Evolutionary conservation across 2,888 invertebrate species (phyloP).

Genomic region (Clusia tigrina): DNA sequence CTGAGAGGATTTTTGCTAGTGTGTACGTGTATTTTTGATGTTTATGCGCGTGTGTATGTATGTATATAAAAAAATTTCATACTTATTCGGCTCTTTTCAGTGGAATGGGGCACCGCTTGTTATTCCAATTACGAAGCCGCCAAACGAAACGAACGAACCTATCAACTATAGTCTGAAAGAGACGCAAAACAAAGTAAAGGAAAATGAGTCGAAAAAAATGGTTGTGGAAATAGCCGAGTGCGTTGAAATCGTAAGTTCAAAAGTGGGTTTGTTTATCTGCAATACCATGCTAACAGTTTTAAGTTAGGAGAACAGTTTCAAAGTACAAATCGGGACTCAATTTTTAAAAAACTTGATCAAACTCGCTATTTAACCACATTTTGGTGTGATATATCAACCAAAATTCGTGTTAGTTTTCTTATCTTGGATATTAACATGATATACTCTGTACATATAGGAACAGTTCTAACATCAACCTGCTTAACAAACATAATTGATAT

Average conservation of each 20-base stretch:
- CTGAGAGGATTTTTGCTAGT: neutral
- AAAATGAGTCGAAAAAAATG: neutral
- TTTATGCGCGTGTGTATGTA: neutral
- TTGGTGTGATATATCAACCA: too few relatives aligned
- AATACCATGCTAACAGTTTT: too few relatives aligned
- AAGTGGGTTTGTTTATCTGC: too few relatives aligned
- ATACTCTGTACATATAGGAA: too few relatives aligned
- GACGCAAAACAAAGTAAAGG: neutral
- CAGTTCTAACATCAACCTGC: too few relatives aligned
- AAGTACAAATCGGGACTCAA: too few relatives aligned
- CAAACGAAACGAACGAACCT: conserved; percentile 1
- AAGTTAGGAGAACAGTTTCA: too few relatives aligned
- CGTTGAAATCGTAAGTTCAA: conserved; percentile 1
- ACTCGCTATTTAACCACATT: too few relatives aligned
- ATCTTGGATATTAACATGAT: too few relatives aligned
- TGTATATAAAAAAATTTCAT: neutral
- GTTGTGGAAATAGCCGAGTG: neutral
- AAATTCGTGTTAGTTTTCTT: too few relatives aligned
- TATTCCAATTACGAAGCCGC: conserved; percentile 13
- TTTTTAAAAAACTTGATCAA: too few relatives aligned
- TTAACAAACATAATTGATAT: too few relatives aligned
- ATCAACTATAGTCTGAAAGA: conserved; percentile 18
- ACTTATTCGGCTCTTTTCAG: conserved; percentile 10
- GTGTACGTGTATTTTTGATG: neutral
- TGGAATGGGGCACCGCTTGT: conserved; percentile 22